Conservation (phyloP, 2,113 vertebrate species). For the Orycteropus afer region DNA sequence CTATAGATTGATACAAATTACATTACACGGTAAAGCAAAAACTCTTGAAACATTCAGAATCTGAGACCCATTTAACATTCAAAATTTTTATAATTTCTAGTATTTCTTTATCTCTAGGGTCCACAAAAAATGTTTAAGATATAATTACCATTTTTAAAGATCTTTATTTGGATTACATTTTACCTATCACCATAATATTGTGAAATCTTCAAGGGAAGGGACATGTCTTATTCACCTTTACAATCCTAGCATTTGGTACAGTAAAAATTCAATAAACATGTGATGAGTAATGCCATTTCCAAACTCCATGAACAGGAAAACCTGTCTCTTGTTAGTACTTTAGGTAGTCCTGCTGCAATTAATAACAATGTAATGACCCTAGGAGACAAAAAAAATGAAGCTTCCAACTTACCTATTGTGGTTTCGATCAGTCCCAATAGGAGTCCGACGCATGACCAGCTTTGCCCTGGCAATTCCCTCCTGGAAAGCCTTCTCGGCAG, state of each 20-base stretch:
- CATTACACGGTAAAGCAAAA: not conserved
- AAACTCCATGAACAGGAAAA: not conserved
- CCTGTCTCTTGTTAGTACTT: not conserved
- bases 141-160: not conserved
- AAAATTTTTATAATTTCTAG: not conserved
- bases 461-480: conserved; percentile 95
- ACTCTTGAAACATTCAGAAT: not conserved
- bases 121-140: conserved; percentile 28
- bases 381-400: not conserved
- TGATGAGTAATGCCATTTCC: not conserved
- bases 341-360: not conserved
- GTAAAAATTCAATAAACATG: conserved; percentile 20
- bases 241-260: not conserved
- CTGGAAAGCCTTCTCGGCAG: conserved; percentile 94
- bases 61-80: not conserved
- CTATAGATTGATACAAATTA: not conserved
- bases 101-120: not conserved
- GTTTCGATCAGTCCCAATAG: conserved; percentile 95
- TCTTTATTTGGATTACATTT: not conserved
- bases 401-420: conserved; percentile 91
- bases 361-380: not conserved
- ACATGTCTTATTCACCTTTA: not conserved
- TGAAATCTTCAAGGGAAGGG: not conserved
- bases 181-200: not conserved
- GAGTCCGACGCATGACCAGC: conserved; percentile 92